These are phyloP conservation scores for Sebastes minor DNA, from an alignment of 2,797 vertebrate genomes.

Conservation along the genomic window DNA sequence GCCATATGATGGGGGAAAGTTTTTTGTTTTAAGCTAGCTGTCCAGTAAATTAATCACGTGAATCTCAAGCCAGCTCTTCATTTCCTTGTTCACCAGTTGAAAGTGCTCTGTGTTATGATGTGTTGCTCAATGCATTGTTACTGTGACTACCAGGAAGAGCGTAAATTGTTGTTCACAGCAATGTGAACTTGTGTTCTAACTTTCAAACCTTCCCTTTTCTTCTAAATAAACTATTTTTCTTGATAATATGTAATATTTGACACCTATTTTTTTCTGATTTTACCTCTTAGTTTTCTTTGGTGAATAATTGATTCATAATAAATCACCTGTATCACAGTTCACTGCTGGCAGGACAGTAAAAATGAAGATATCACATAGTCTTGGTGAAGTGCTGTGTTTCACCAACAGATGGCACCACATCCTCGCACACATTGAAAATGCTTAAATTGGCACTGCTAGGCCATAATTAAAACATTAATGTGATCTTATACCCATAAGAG, in stretches of 20 bases:
- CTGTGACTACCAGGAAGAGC: not conserved
- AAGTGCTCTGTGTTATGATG: not conserved
- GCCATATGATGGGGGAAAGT: not conserved
- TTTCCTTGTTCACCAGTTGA: not conserved
- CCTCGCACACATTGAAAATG: not conserved
- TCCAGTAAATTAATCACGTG: not conserved
- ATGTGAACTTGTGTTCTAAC: not conserved
- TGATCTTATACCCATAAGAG: not conserved
- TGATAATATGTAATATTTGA: not conserved
- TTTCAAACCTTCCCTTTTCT: not conserved
- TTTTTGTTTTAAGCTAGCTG: not conserved
- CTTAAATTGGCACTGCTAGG: not conserved
- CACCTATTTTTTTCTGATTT: not conserved
- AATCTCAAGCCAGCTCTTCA: not conserved
- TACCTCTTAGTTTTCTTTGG: not conserved
- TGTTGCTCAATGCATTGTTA: not conserved
- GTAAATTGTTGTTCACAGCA: not conserved
- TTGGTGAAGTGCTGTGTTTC: not conserved
- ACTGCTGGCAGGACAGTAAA: not conserved
- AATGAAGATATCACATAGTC: not conserved
- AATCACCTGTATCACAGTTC: not conserved
- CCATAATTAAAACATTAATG: not conserved
- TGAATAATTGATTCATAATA: not conserved
- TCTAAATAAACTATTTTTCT: constrained; percentile 24
- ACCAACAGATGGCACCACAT: constrained; percentile 46